Conservation (phyloP, 2,888 invertebrate genomes). For the Sphaeridia pumilis region DNA sequence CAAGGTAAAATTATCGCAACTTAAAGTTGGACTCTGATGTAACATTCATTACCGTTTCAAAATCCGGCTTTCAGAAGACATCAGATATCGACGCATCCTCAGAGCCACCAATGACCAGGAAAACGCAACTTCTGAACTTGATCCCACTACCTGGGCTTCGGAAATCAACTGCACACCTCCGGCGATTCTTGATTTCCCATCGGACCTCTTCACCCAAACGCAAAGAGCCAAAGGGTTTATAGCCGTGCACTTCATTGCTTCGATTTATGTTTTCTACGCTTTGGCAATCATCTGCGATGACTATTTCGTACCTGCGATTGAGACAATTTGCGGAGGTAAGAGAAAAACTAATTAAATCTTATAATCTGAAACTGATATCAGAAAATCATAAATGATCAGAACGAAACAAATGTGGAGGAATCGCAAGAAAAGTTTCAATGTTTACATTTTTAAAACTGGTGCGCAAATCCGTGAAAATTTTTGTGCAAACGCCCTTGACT, state of each 20-base stretch:
- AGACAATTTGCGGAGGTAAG: conserved; percentile 70
- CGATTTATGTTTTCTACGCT: conserved; percentile 66
- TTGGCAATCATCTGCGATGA: conserved; percentile 83
- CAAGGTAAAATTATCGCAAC: too few species aligned
- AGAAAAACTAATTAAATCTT: not conserved
- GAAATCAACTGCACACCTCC: conserved; percentile 60
- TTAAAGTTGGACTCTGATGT: too few species aligned
- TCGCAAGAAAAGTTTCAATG: not conserved
- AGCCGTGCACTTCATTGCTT: conserved; percentile 61
- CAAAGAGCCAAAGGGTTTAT: conserved; percentile 69
- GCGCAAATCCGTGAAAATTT: too few species aligned
- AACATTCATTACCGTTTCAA: too few species aligned
- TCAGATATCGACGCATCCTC: too few species aligned
- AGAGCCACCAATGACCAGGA: too few species aligned
- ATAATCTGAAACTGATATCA: not conserved
- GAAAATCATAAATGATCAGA: too few species aligned
- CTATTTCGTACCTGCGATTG: conserved; percentile 85
- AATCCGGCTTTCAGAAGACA: too few species aligned
- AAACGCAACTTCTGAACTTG: too few species aligned
- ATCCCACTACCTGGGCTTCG: too few species aligned
- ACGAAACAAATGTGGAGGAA: too few species aligned
- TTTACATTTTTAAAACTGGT: not conserved
- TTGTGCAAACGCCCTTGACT: too few species aligned
- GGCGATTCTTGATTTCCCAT: conserved; percentile 76
- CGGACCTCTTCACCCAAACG: conserved; percentile 62